Base-by-base conservation (phyloP, 2,797 vertebrate species). In the Scarus forsteni region DNA sequence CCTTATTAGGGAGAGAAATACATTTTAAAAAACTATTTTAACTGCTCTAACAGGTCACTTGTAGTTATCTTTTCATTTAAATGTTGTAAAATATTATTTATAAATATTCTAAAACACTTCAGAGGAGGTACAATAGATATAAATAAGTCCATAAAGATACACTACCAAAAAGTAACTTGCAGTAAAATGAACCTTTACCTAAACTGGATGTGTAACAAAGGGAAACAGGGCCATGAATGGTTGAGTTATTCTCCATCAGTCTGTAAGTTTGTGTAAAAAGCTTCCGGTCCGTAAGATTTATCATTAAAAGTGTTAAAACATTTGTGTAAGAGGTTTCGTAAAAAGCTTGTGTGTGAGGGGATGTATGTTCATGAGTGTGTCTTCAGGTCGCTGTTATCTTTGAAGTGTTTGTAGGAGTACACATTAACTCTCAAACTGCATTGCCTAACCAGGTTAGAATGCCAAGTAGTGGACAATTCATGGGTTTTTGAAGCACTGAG, bases 371-470 rank as follows among this genome's bases (percentile, higher is more conserved):
- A 10, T 43, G 40, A 10, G 5, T 56, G 43, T 63, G 39, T 59
- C 12, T 62, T 39, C 2, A 3, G 38, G 38, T 7, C 7, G 27
- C 6, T 38, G 8, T 39, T 39, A 48, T 38, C 6, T 50, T 60
- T 14, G 8, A 60, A 15, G 40, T 46, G 14, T 39, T 46, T 9
- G 34, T 19, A 60, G 40, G 68, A 7, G 54, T 82, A 88, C 67
- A 88, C 66, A 90, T 92, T 92, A 91, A 92, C 89, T 77, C 48
- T n/a, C 15, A 65, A 55, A 65, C 7, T 46, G n/a, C 0, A 67
- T 72, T 79, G 72, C 71, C 65, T 65, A 88, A 91, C 85, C 55
- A 18, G 57, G 46, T 42, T 19, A 39, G 52, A 80, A 77, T 60
- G 73, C 27, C 59, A 69, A 60, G 54, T 70, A 68, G 78, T 85